Base-by-base conservation (phyloP, 2,113 vertebrate genomes). In the Pitta sordida region DNA sequence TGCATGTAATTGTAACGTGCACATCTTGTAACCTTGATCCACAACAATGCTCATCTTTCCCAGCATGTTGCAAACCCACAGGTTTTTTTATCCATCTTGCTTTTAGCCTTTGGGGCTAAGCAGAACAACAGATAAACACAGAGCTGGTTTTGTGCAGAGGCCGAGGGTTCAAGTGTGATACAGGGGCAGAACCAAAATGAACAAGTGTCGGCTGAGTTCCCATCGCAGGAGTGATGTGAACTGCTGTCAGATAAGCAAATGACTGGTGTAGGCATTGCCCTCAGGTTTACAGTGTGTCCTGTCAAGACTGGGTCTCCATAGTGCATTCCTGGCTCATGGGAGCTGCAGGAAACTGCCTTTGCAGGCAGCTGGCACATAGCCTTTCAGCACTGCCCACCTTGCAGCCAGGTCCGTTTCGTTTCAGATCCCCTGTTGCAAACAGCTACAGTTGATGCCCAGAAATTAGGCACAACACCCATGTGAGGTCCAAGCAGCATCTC, bases 1-100 rank as follows among this genome's bases (percentile, higher is more conserved):
- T 0, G 0, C 1, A 0, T 7, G 7, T 65, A 71, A 75, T 48
- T 65, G 63, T 90, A 68, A 64, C 0, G 0, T 53, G 73, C 13
- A 3, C 27, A 2, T 76, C 55, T 80, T 32, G 14, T 79, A 77
- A 68, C n/a, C n/a, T 36, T 0, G 0, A 44, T 41, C 58, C 51
- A 44, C 51, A 52, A 17, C 85, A 94, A 30, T 44, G 34, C 58
- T 74, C 43, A 53, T 69, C 59, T 85, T 91, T 46, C 74, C 46
- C 63, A 65, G 86, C 1, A 1, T 3, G 11, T 37, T 74, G 39
- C 46, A 85, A 91, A n/a, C 67, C 71, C 88, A 22, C 63, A 51
- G 82, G 78, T n/a, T 87, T 90, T n/a, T 83, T 58, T 77, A 83
- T 58, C 85, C 78, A 19, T 85, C 79, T 91, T 39, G 9, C 60